Evolutionary conservation across 2,113 vertebrate species (phyloP), one percentile per base, ranked within the genome.

Genomic region (Meriones unguiculatus): DNA sequence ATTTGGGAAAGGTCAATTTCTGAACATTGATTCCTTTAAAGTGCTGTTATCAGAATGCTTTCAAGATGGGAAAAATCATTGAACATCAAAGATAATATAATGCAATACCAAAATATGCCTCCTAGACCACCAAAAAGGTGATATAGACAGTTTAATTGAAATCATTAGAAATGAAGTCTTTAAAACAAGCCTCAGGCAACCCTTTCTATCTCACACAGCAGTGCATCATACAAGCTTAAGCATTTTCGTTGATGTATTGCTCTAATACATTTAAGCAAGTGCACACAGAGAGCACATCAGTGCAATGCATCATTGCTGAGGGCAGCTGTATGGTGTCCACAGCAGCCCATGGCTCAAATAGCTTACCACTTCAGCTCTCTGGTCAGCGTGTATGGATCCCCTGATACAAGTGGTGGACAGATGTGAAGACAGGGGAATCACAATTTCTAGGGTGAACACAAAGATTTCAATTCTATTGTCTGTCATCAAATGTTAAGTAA

Each of bases 151-250:
- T 59, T 97, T 95, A 96, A 87, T 94, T n/a, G 1, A 86, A 82
- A 96, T 91, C 0, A 78, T 90, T 92, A 93, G 59, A 65, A 91
- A 95, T 76, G 54, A 90, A 94, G 17, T 94, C 76, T 97, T 95
- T 97, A 89, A 84, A 96, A 35, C 30, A 0, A 62, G 35, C 67
- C 82, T 17, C 46, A 90, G 89, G 57, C 86, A 78, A 92, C 59
- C 72, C 72, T 93, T 97, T 97, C 41, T 38, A 22, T 14, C 0
- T 91, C 86, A 85, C 2, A 0, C 62, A 77, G 65, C 87, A 84
- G 85, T 86, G 30, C 1, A 35, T 97, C 64, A 6, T 64, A 38
- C 38, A 93, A 96, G 80, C 15, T 18, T 67, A 28, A 95, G 88
- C 0, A 1, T 73, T 93, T 46, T 90, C 77, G 70, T 35, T 96